Evolutionary conservation across 2,113 vertebrate genomes (phyloP), one percentile per base, ranked within the genome.

Genomic region (Dicerorhinus sumatrensis): DNA sequence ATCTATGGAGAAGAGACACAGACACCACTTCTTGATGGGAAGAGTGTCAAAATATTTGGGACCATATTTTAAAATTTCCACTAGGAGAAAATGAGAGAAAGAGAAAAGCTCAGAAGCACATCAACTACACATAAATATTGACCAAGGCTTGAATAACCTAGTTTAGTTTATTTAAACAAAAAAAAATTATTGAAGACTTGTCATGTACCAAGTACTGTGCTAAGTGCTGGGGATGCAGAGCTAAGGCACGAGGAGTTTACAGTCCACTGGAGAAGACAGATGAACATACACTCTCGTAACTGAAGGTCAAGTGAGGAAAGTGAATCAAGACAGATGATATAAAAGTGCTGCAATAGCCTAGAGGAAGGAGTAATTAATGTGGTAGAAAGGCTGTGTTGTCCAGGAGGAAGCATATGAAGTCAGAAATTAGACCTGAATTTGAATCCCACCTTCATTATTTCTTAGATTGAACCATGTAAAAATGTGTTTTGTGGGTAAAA

Each of bases 171-270:
- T 91, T 94, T 33, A 89, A 96, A 86, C 33, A 88, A 33, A 86
- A 39, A 76, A 91, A 60, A 79, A 10, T 13, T 13, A 72, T 39
- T 12, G 42, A 82, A 90, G 65, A 58, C 12, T 33, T 60, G 29
- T 54, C 65, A 63, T 92, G 56, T 58, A 67, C 27, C 54, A 84
- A 80, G 33, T 60, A 69, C 16, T 58, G 21, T 80, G 39, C 27
- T 69, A 94, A 13, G 97, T 84, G 81, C 94, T 97, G 97, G 96
- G 96, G 95, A 98, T 96, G 95, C 76, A 94, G 95, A 98, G 91
- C 92, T 89, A 84, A 96, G 86, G 48, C 51, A 46, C 8, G 56
- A 76, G 33, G 54, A 92, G 33, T 91, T 92, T 81, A 67, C 42
- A 84, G 21, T 81, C n/a, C 6, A 51, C 0, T 46, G 76, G 27